phyloP scores from a whole-genome alignment of 2,113 vertebrate genomes.

The Pelodiscus sinensis region DNA sequence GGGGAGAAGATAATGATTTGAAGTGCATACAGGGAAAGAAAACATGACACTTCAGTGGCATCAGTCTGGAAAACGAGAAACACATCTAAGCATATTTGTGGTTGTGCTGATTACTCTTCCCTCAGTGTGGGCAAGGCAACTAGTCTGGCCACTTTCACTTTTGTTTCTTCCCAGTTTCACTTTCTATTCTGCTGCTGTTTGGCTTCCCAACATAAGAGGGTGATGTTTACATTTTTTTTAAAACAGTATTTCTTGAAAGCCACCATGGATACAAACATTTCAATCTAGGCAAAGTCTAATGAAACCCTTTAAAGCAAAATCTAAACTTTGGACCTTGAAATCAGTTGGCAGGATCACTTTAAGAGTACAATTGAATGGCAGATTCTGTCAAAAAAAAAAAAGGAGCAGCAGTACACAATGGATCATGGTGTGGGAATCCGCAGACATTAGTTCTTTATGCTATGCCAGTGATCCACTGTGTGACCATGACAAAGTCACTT shows the following conservation, averaged over 20 bases:
- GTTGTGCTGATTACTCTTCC: slow-evolving; percentile 43
- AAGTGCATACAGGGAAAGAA: slow-evolving; percentile 55
- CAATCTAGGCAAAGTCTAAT: not conserved
- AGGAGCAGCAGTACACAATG: not conserved
- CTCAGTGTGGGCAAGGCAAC: slow-evolving; percentile 42
- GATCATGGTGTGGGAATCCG: not conserved
- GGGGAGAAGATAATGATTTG: slow-evolving; percentile 37
- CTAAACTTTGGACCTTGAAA: not conserved
- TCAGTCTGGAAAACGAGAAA: slow-evolving; percentile 54
- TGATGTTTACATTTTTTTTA: not conserved
- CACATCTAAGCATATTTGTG: slow-evolving; percentile 53
- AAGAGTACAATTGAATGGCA: not conserved
- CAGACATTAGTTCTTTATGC: not conserved
- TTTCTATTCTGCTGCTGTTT: slow-evolving; percentile 10
- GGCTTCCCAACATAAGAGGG: not conserved
- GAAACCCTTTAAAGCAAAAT: not conserved
- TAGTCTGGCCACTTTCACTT: slow-evolving; percentile 19
- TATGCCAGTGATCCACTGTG: not conserved
- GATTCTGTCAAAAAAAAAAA: not conserved
- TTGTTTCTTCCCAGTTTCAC: slow-evolving; percentile 36
- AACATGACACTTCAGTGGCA: slow-evolving; percentile 46
- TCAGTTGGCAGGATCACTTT: not conserved
- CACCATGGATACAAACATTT: not conserved
- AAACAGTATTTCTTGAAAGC: not conserved
- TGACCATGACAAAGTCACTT: not conserved